A percentile compares a stretch with the other conserved stretches of the same genome.
These are phyloP conservation scores for Cantharis rufa DNA, from an alignment of 2,888 invertebrate genomes.

Conservation along the genomic window DNA sequence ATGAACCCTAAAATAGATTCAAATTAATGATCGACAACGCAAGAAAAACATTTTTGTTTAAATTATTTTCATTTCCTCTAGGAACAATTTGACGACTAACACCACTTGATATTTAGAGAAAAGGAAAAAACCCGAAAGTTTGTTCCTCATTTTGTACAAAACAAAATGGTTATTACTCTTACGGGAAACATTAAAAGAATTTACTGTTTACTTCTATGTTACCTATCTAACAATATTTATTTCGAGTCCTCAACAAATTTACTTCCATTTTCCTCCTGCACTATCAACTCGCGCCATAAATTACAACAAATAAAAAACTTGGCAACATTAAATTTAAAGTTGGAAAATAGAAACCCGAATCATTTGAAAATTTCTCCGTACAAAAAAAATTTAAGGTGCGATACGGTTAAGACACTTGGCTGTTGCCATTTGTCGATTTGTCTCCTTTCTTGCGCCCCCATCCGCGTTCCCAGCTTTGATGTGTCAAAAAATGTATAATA, in stretches of 20 bases:
- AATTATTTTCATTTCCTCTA: conserved; percentile 30
- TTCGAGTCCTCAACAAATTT: conserved; percentile 10
- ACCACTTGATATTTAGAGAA: conserved; percentile 33
- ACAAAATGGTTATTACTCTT: conserved; percentile 38
- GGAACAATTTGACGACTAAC: conserved; percentile 6
- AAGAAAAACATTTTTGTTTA: conserved; percentile 11
- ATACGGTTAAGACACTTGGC: background rate
- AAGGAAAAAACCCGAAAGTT: conserved; percentile 33
- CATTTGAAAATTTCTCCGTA: background rate
- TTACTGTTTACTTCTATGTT: conserved; percentile 28
- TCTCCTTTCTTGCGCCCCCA: background rate
- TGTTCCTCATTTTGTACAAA: conserved; percentile 30
- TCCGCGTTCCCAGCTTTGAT: background rate
- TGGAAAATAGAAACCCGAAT: background rate
- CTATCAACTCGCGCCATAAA: background rate
- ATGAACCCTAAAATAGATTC: conserved; percentile 2
- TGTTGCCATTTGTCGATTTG: background rate
- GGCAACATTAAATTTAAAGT: background rate
- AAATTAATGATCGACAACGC: conserved; percentile 7
- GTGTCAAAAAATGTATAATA: background rate
- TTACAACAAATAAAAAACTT: background rate
- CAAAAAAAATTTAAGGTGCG: background rate
- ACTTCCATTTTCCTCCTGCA: conserved; percentile 8
- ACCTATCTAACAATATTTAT: conserved; percentile 11
- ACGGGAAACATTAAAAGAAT: conserved; percentile 38